Evolutionary conservation across 2,888 invertebrate species (phyloP).

Genomic region (Pogonocherus hispidulus): DNA sequence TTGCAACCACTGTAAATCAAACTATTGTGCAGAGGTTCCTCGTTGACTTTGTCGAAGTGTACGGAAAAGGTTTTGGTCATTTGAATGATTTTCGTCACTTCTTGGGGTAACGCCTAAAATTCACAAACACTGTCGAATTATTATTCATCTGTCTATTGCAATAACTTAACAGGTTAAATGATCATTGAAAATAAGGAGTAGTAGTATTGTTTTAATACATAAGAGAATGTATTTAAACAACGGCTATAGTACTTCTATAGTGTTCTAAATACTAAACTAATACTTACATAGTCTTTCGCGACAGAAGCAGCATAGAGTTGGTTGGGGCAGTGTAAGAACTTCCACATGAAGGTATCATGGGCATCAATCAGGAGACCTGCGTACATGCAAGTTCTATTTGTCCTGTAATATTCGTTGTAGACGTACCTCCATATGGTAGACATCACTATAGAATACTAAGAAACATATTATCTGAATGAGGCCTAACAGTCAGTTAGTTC

Average conservation of each 20-base stretch:
- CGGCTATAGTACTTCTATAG: too few species aligned
- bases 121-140: background rate
- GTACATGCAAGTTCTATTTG: constrained; percentile 59
- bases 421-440: constrained; percentile 63
- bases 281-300: constrained; percentile 59
- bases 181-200: background rate
- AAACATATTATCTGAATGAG: constrained; percentile 16
- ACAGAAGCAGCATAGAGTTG: constrained; percentile 57
- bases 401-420: constrained; percentile 57
- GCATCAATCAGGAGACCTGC: constrained; percentile 60
- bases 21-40: constrained; percentile 51
- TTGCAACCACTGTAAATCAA: constrained; percentile 57
- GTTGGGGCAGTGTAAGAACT: constrained; percentile 57
- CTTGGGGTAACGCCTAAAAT: constrained; percentile 56
- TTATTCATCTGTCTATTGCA: too few species aligned
- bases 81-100: constrained; percentile 58
- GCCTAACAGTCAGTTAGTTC: too few species aligned
- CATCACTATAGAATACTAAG: constrained; percentile 58
- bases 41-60: constrained; percentile 60
- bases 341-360: constrained; percentile 55
- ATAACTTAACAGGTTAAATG: background rate
- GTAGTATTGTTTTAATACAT: too few species aligned
- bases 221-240: too few species aligned
- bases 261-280: too few species aligned
- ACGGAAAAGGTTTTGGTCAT: constrained; percentile 60